phyloP scores from a whole-genome alignment of 2,113 vertebrate species.

The Xenus cinereus region DNA sequence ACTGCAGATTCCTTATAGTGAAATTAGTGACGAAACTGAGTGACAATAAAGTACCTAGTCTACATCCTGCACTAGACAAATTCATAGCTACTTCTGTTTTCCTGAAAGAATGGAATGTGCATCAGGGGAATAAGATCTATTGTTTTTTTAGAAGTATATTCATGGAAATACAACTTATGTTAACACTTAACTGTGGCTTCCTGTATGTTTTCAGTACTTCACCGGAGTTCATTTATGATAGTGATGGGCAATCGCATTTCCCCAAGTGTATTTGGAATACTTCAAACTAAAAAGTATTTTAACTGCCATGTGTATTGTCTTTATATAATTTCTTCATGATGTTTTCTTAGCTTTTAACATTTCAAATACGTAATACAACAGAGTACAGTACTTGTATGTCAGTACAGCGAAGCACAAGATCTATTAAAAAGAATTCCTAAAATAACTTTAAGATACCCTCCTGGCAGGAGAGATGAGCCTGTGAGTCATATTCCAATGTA shows the following conservation, averaged over 20 bases:
- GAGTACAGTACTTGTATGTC: not conserved
- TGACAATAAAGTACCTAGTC: not conserved
- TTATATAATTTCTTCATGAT: not conserved
- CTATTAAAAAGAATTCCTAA: not conserved
- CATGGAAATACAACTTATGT: not conserved
- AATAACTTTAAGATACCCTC: not conserved
- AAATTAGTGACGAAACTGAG: not conserved
- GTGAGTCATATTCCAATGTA: not conserved
- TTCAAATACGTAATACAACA: not conserved
- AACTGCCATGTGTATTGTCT: not conserved
- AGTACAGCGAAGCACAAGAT: not conserved
- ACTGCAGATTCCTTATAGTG: not conserved
- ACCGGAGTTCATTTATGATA: not conserved
- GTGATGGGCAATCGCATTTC: not conserved
- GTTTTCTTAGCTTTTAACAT: not conserved
- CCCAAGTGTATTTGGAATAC: not conserved
- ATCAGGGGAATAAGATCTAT: not conserved
- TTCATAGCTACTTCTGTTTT: not conserved
- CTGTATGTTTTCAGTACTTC: not conserved
- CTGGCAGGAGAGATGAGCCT: not conserved
- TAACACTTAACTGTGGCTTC: not conserved
- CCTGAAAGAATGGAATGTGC: not conserved
- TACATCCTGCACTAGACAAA: not conserved
- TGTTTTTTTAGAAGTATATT: not conserved
- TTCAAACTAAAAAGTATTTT: not conserved